Percentiles rank a stretch among this genome's conserved stretches.
phyloP scores from a whole-genome alignment of 2,113 vertebrate species.

The Octodon degus region DNA sequence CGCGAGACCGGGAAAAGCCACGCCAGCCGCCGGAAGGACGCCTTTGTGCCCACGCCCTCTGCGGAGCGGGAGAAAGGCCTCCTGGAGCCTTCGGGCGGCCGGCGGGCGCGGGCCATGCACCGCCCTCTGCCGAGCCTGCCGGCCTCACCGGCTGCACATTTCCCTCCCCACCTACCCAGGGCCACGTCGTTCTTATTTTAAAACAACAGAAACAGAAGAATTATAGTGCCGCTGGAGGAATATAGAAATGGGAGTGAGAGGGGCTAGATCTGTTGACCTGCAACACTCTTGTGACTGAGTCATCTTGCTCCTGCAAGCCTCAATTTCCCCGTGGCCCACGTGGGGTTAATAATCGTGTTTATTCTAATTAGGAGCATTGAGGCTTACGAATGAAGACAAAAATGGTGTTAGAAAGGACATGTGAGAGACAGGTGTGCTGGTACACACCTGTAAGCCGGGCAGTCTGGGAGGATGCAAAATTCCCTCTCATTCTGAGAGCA shows the following conservation, averaged over 20 bases:
- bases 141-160: background rate
- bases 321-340: background rate
- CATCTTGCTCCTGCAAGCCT: background rate
- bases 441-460: background rate
- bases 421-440: background rate
- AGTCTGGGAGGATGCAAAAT: background rate
- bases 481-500: background rate
- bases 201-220: constrained; percentile 5
- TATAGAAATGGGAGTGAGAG: background rate
- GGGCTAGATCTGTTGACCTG: background rate
- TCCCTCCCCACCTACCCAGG: background rate
- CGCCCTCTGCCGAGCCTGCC: background rate
- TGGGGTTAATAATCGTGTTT: background rate
- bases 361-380: background rate
- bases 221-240: background rate
- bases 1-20: background rate
- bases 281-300: background rate
- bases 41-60: background rate
- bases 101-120: background rate
- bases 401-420: background rate
- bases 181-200: background rate
- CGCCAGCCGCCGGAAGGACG: background rate
- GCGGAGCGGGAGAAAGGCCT: background rate
- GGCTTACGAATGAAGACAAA: constrained; percentile 11
- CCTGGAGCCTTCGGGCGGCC: background rate